These are phyloP conservation scores for Drepanosiphum platanoidis DNA, from an alignment of 2,888 invertebrate genomes.

Conservation along the genomic window DNA sequence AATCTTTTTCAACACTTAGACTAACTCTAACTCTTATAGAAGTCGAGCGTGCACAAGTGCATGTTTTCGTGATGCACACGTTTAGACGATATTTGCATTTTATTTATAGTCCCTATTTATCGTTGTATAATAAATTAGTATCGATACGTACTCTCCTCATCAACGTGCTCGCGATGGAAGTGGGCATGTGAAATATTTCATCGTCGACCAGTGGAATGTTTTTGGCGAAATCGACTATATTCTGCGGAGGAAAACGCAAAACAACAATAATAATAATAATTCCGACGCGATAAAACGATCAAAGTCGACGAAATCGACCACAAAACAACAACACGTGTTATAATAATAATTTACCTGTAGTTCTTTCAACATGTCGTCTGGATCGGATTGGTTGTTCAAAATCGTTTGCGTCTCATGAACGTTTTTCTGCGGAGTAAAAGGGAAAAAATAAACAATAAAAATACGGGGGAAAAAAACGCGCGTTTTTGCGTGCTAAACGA, in stretches of 20 bases:
- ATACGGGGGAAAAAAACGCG: too few species aligned
- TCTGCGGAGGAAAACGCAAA: too few species aligned
- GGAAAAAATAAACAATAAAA: slow-evolving; percentile 65
- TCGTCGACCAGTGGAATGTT: slow-evolving; percentile 82
- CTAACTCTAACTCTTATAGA: too few species aligned
- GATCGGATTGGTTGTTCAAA: slow-evolving; percentile 74
- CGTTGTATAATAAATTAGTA: background rate
- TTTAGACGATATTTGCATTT: too few species aligned
- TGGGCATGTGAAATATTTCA: slow-evolving; percentile 76
- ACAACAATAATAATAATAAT: too few species aligned
- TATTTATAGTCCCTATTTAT: too few species aligned
- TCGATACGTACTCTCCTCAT: slow-evolving; percentile 71
- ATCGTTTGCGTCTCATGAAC: slow-evolving; percentile 79
- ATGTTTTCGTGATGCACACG: too few species aligned
- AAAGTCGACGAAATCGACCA: background rate
- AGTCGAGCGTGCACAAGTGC: too few species aligned
- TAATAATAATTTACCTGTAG: slow-evolving; percentile 73
- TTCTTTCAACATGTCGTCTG: slow-evolving; percentile 80
- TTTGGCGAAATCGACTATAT: slow-evolving; percentile 80
- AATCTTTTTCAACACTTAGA: too few species aligned
- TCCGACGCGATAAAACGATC: too few species aligned
- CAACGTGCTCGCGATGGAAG: slow-evolving; percentile 78
- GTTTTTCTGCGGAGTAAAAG: slow-evolving; percentile 77
- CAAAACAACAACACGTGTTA: background rate
- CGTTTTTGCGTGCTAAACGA: too few species aligned